Conservation (phyloP, 2,888 invertebrate species). For the Busseola fusca region DNA sequence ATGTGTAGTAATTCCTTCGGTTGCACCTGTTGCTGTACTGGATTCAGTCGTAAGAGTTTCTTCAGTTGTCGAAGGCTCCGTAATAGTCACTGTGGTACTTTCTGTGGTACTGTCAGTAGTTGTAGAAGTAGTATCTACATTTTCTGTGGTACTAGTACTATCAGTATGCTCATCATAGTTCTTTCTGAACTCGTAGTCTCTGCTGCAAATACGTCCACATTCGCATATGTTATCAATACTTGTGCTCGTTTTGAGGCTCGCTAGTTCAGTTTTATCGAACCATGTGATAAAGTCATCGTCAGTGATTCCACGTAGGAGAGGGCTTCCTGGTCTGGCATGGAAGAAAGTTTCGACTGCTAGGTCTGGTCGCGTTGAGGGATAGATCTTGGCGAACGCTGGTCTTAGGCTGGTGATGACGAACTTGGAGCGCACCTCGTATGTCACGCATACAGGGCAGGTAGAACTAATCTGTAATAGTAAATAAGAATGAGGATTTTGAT, state of each 20-base stretch:
- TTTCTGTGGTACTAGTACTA: slow-evolving; percentile 47
- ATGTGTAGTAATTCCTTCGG: slow-evolving; percentile 28
- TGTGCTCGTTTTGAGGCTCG: slow-evolving; percentile 81
- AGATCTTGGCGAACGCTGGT: slow-evolving; percentile 90
- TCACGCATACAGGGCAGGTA: slow-evolving; percentile 90
- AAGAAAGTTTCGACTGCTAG: slow-evolving; percentile 91
- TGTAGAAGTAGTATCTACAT: slow-evolving; percentile 45
- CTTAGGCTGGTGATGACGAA: slow-evolving; percentile 90
- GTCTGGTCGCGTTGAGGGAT: slow-evolving; percentile 90
- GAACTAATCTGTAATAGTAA: slow-evolving; percentile 85
- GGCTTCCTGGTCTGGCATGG: slow-evolving; percentile 90
- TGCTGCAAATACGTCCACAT: slow-evolving; percentile 86
- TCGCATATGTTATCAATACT: slow-evolving; percentile 88
- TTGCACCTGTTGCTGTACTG: slow-evolving; percentile 26
- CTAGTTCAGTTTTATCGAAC: slow-evolving; percentile 90
- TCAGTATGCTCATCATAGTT: slow-evolving; percentile 62
- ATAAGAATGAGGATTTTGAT: too few species aligned
- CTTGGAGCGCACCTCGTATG: slow-evolving; percentile 89
- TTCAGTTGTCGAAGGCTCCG: slow-evolving; percentile 38
- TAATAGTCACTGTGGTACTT: slow-evolving; percentile 32
- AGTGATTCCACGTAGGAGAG: slow-evolving; percentile 89
- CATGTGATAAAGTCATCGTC: slow-evolving; percentile 91
- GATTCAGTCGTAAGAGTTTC: slow-evolving; percentile 21
- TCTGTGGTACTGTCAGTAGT: slow-evolving; percentile 45
- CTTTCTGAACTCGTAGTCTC: slow-evolving; percentile 82